Evolutionary conservation across 2,888 invertebrate genomes (phyloP).

Genomic region (Dugesia japonica): DNA sequence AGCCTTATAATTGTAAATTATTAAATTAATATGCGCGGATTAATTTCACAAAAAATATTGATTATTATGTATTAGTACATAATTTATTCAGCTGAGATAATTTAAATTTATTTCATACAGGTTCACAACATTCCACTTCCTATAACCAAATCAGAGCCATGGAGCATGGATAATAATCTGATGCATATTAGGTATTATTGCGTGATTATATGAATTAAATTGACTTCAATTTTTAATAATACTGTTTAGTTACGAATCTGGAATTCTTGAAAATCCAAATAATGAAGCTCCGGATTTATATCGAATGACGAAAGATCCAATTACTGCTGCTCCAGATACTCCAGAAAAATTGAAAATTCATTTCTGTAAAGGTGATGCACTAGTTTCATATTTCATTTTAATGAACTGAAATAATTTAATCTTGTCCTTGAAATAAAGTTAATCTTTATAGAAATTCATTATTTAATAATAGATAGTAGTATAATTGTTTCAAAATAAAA

Average conservation of each 20-base stretch:
- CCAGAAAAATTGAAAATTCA: slow-evolving; percentile 55
- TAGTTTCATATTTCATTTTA: too few relatives aligned
- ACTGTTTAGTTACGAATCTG: slow-evolving; percentile 59
- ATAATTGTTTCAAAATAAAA: too few relatives aligned
- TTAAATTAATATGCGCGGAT: too few relatives aligned
- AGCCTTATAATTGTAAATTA: too few relatives aligned
- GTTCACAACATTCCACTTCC: slow-evolving; percentile 60
- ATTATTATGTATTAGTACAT: too few relatives aligned
- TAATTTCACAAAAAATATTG: too few relatives aligned
- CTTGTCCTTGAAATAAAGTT: too few relatives aligned
- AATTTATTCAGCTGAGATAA: too few relatives aligned
- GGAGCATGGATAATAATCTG: slow-evolving; percentile 72
- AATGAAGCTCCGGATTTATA: slow-evolving; percentile 60
- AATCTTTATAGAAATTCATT: too few relatives aligned
- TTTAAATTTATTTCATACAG: neutral
- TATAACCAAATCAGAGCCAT: slow-evolving; percentile 63
- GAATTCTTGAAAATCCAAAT: slow-evolving; percentile 63
- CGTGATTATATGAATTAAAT: too few relatives aligned
- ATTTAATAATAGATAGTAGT: too few relatives aligned
- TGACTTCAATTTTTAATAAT: neutral
- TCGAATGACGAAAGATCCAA: slow-evolving; percentile 59
- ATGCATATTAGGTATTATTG: slow-evolving; percentile 66
- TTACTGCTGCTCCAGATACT: slow-evolving; percentile 52
- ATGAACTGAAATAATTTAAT: too few relatives aligned
- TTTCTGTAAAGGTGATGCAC: slow-evolving; percentile 53